Evolutionary conservation across 2,113 vertebrate species (phyloP), one percentile per base, ranked within the genome.

Genomic region (Sander lucioperca): DNA sequence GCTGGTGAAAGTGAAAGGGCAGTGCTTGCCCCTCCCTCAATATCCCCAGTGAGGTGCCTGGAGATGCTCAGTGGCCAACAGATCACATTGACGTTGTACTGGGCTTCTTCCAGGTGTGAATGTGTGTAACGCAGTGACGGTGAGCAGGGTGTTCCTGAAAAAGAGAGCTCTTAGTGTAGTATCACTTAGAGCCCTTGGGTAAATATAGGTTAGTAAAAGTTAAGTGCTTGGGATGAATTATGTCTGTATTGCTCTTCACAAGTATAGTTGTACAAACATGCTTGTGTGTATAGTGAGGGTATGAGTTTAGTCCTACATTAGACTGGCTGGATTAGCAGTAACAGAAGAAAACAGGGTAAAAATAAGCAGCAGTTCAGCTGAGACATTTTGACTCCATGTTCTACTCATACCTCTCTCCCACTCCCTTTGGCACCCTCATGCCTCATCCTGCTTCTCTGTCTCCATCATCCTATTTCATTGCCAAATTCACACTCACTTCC

Each of bases 271-370:
- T 80, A 65, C 11, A 77, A 66, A 71, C 23, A 30, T 62, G 19
- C 0, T 16, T 54, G 15, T 61, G n/a, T 66, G 16, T 47, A 15
- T 70, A 19, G 3, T 51, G 16, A 36, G 62, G 64, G 36, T 16
- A 30, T 36, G 51, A 54, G 79, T 82, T 80, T 75, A 87, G 84
- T 80, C 54, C 65, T 21, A 80, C 13, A 43, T 84, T 74, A 63
- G 53, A 90, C 70, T 80, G 73, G 50, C 45, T 87, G 75, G 72
- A 89, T 88, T 88, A 71, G 58, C 65, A 74, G 39, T 13, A 67
- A 10, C 33, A 57, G 68, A 80, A 80, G 59, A 84, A 84, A 74
- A 83, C 58, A 45, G 4, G 61, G 66, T n/a, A 53, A 74, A 85
- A 86, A 71, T 75, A 58, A 71, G 57, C 70, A 71, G 69, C n/a